These are phyloP conservation scores for Plectropomus leopardus DNA, from an alignment of 2,113 vertebrate species.

Conservation along the genomic window DNA sequence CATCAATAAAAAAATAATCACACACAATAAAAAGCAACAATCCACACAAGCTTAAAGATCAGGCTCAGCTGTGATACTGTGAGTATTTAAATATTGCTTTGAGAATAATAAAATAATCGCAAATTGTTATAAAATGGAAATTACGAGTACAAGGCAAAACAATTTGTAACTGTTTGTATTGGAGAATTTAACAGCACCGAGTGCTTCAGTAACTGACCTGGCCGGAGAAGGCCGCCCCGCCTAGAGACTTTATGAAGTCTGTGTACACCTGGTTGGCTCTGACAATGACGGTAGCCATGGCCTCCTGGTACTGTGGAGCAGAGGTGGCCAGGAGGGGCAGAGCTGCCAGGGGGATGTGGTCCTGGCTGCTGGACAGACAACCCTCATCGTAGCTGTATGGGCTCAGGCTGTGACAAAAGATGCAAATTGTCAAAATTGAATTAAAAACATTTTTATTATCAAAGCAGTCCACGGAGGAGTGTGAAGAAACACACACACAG, in stretches of 20 bases:
- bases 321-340: conserved; percentile 95
- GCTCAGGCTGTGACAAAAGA: conserved; percentile 87
- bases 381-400: conserved; percentile 96
- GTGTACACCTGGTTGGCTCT: conserved; percentile 94
- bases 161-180: too few species aligned
- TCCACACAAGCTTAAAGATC: not conserved
- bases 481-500: conserved; percentile 21
- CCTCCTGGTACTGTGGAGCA: conserved; percentile 95
- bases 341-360: conserved; percentile 96
- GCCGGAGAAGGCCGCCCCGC: conserved; percentile 93
- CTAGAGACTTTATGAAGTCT: conserved; percentile 93
- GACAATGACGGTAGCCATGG: conserved; percentile 91
- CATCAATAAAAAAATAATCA: too few species aligned
- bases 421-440: not conserved
- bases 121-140: not conserved
- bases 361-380: conserved; percentile 94
- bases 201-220: conserved; percentile 85
- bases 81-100: not conserved
- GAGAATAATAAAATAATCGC: not conserved
- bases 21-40: not conserved
- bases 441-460: not conserved
- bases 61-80: not conserved
- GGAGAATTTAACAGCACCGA: too few species aligned
- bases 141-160: too few species aligned
- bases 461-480: conserved; percentile 1